A percentile compares a stretch with the other conserved stretches of the same genome.
Conservation (phyloP, 2,888 invertebrate genomes). For the Halocaridina rubra region DNA sequence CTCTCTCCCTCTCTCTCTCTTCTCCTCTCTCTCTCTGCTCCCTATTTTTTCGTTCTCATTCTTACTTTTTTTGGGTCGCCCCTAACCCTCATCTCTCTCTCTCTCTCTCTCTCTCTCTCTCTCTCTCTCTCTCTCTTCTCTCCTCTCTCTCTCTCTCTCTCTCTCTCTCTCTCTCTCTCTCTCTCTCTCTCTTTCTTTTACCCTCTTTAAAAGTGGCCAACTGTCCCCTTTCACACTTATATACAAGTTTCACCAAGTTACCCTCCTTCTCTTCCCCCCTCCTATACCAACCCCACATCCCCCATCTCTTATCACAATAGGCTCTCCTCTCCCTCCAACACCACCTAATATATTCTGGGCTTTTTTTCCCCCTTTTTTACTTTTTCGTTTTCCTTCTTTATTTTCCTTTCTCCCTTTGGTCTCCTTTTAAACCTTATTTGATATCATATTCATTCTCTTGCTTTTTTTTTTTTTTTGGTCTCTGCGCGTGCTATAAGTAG, state of each 20-base stretch:
- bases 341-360: no score
- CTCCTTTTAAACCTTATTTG: no score
- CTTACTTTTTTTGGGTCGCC: not conserved
- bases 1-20: not conserved
- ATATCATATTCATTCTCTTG: no score
- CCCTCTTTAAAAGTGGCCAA: not conserved
- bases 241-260: not conserved
- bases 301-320: not conserved
- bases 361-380: not conserved
- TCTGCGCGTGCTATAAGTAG: no score
- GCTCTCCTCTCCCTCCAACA: no score
- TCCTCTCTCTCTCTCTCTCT: not conserved
- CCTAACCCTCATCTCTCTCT: not conserved
- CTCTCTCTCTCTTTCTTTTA: not conserved
- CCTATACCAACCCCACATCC: not conserved
- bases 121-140: not conserved
- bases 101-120: not conserved
- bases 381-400: not conserved
- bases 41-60: not conserved
- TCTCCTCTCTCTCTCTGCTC: not conserved
- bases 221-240: not conserved
- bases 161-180: not conserved
- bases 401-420: not conserved
- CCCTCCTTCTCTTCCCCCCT: not conserved
- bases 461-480: no score